These are phyloP conservation scores for Hemiprocne comata DNA, from an alignment of 2,113 vertebrate genomes.

Conservation along the genomic window DNA sequence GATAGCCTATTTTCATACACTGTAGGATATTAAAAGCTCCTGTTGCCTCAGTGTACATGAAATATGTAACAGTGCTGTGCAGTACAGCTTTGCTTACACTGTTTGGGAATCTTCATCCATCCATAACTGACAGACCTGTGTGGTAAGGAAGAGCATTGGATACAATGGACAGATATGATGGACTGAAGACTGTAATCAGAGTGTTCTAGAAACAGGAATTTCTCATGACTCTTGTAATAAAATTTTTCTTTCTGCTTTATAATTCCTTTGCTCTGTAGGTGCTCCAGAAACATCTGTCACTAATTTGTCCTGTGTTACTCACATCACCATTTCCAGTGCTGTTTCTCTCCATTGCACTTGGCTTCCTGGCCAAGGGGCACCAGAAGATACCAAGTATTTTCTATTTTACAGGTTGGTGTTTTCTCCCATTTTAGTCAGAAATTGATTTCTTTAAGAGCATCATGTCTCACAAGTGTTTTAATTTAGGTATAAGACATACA, in stretches of 20 bases:
- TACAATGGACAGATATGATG: background rate
- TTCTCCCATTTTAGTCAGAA: background rate
- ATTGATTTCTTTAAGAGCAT: background rate
- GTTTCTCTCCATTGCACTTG: slow-evolving; percentile 72
- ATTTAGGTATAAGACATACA: slow-evolving; percentile 54
- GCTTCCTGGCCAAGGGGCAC: slow-evolving; percentile 64
- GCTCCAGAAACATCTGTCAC: slow-evolving; percentile 60
- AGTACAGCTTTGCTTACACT: background rate
- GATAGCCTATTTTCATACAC: background rate
- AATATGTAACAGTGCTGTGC: background rate
- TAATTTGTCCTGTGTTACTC: slow-evolving; percentile 69
- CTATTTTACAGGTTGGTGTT: slow-evolving; percentile 75
- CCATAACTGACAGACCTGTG: background rate
- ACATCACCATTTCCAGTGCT: background rate
- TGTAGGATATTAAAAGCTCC: background rate
- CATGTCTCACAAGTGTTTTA: background rate
- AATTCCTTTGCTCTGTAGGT: slow-evolving; percentile 24
- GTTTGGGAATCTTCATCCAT: background rate
- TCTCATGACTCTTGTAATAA: background rate
- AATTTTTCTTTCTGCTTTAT: background rate
- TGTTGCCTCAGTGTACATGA: background rate
- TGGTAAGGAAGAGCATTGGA: background rate
- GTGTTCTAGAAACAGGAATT: background rate
- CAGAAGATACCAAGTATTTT: slow-evolving; percentile 71
- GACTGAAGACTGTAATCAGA: background rate